Evolutionary conservation across 1,140 invertebrate genomes (phyloP), one percentile per base, ranked within the genome.

Genomic region (Thrips palmi): DNA sequence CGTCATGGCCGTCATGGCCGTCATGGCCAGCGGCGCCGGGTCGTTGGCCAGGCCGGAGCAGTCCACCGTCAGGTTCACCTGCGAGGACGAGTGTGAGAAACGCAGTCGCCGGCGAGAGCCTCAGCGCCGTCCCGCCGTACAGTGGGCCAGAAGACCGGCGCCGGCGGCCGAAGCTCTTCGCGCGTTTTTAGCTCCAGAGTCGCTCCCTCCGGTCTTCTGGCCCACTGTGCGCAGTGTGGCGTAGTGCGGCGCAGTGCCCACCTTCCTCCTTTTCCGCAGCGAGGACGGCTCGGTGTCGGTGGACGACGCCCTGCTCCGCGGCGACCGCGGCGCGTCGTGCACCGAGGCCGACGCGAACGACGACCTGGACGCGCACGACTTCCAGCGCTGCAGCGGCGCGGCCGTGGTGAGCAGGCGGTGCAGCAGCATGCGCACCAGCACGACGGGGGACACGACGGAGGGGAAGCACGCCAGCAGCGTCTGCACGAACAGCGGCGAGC

Each of bases 381-480:
- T 61, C 60, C 59, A 61, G 41, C 58, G 46, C 44, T 56, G 51
- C 18, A 60, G 50, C 20, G 46, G 48, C 3, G 60, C 52, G 11
- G 58, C 53, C n/a, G 60, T 62, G n/a, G 57, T 60, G 2, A 64
- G 64, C 14, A 74, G 54, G 31, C 68, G 59, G 49, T 74, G 70
- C 31, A 68, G 59, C 15, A 74, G 54, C 3, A 74, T 54, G 7
- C 71, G 53, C 10, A 74, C 49, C 7, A 74, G 53, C 11, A 74
- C 68, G 4, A 72, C 52, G 0, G 71, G 70, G 47, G 67, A 66
- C 20, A 72, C 54, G 11, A 70, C 51, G 38, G 63, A 55, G 1
- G 70, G 66, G 28, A 70, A 58, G 37, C 58, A 60, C 2, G 58
- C 50, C 28, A 65, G 47, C 39, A 63, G 60, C n/a, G 45, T 52